Conservation (phyloP, 2,888 invertebrate species). For the Pollenia amentaria region DNA sequence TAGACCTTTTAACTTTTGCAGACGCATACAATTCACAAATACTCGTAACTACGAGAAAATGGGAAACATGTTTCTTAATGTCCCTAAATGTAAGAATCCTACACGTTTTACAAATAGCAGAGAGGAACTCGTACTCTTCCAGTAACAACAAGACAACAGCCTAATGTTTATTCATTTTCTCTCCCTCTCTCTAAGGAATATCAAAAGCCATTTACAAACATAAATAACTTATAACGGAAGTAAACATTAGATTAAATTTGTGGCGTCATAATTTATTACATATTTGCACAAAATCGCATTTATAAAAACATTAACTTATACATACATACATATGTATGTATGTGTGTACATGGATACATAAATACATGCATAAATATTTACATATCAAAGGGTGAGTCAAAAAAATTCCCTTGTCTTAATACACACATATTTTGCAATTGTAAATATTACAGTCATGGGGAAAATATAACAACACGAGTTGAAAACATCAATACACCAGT, state of each 20-base stretch:
- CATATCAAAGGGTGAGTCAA: not conserved
- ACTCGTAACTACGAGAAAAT: not conserved
- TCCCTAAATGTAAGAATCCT: conserved; percentile 9
- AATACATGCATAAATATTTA: not conserved
- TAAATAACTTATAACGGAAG: conserved; percentile 63
- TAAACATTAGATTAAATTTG: conserved; percentile 68
- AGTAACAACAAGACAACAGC: not conserved
- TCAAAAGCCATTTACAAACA: conserved; percentile 52
- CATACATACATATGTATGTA: conserved; percentile 27
- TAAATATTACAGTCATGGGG: too few species aligned
- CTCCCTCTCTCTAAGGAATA: conserved; percentile 42
- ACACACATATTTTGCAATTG: too few species aligned
- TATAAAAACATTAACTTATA: conserved; percentile 8
- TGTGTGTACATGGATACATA: not conserved
- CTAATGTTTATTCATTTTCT: not conserved
- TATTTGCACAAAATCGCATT: conserved; percentile 29
- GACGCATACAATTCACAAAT: conserved; percentile 5
- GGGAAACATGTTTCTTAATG: conserved; percentile 14
- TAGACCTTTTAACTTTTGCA: not conserved
- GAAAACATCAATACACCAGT: not conserved
- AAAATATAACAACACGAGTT: not conserved
- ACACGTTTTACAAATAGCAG: conserved; percentile 5
- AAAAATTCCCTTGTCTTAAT: too few species aligned
- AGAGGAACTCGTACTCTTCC: not conserved
- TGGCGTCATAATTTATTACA: conserved; percentile 67